Evolutionary conservation across 1,140 invertebrate genomes (phyloP).

Genomic region (Sitodiplosis mosellana): DNA sequence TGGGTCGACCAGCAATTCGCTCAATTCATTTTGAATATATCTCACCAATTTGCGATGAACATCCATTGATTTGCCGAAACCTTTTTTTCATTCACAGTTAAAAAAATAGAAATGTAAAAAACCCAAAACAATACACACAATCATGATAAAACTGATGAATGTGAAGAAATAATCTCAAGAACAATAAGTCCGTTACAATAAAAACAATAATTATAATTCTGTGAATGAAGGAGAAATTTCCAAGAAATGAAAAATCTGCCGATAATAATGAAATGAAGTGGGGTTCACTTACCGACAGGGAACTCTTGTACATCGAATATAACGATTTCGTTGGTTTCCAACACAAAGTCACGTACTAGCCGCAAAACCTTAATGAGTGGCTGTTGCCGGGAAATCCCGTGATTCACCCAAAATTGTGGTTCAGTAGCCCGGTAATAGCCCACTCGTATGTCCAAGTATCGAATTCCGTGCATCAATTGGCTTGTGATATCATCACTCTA

Average conservation of each 20-base stretch:
- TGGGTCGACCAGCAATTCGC: conserved; percentile 26
- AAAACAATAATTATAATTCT: no score
- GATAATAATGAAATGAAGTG: no score
- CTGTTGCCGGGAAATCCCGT: conserved; percentile 29
- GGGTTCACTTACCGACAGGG: conserved; percentile 30
- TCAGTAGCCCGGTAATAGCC: conserved; percentile 27
- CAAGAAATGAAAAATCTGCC: no score
- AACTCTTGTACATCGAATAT: conserved; percentile 44
- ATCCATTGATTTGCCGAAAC: conserved; percentile 23
- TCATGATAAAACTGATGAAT: not conserved
- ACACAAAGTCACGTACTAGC: conserved; percentile 33
- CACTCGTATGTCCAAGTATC: conserved; percentile 39
- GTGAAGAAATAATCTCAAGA: no score
- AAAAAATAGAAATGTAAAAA: not conserved
- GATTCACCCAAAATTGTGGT: conserved; percentile 33
- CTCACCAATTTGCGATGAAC: conserved; percentile 30
- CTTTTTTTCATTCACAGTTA: conserved; percentile 11
- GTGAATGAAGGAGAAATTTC: no score
- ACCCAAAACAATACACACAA: not conserved
- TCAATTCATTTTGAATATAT: conserved; percentile 29
- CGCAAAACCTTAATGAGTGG: conserved; percentile 29
- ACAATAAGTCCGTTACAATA: no score
- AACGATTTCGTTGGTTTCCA: conserved; percentile 40
- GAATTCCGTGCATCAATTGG: conserved; percentile 35
- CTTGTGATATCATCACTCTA: conserved; percentile 34